These are phyloP conservation scores for Mycetomoellerius zeteki DNA, from an alignment of 1,140 invertebrate genomes.

Conservation along the genomic window DNA sequence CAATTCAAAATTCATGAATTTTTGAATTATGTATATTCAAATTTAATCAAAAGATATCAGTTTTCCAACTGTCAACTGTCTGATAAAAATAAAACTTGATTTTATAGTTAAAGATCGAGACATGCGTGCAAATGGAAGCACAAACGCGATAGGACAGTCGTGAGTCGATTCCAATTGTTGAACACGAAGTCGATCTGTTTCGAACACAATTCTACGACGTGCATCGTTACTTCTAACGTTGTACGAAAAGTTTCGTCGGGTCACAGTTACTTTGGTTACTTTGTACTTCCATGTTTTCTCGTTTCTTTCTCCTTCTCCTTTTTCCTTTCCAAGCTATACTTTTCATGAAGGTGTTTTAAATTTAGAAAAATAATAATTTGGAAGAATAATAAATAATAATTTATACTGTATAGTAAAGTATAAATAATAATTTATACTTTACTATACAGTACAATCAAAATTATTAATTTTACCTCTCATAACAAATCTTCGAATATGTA, in stretches of 20 bases:
- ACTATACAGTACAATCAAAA: neutral
- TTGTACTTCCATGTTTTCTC: neutral
- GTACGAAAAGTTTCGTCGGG: conserved; percentile 39
- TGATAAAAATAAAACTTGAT: neutral
- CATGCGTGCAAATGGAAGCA: neutral
- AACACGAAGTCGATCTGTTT: neutral
- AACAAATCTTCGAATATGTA: no score
- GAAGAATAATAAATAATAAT: neutral
- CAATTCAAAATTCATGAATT: neutral
- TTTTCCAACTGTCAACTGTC: neutral
- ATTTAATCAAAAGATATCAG: neutral
- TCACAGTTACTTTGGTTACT: conserved; percentile 35
- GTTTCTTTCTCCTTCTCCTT: neutral
- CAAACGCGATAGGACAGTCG: conserved; percentile 5
- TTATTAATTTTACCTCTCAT: no score
- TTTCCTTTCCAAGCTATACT: neutral
- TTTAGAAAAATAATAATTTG: neutral
- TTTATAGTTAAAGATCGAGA: conserved; percentile 6
- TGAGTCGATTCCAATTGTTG: conserved; percentile 34
- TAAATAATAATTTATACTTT: neutral
- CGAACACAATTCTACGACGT: conserved; percentile 15
- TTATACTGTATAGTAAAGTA: no score
- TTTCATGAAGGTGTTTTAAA: conserved; percentile 18
- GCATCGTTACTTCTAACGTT: conserved; percentile 50
- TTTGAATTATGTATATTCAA: neutral